Conservation (phyloP, 2,113 vertebrate species). For the Phoxinus phoxinus region DNA sequence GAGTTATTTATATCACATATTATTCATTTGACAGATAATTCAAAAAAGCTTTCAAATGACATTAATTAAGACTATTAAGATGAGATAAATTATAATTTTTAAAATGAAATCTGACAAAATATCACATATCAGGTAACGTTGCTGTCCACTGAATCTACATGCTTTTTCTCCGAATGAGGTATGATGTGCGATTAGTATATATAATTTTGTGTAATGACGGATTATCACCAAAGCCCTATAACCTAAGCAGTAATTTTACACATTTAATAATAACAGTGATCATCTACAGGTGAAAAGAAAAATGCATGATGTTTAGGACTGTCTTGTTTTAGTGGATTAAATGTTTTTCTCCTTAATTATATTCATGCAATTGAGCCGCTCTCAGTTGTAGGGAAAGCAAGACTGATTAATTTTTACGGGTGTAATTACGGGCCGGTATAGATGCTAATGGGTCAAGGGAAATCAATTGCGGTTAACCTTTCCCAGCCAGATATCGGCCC, state of each 20-base stretch:
- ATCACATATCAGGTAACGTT: background rate
- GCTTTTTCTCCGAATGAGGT: background rate
- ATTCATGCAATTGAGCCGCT: background rate
- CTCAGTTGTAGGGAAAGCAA: background rate
- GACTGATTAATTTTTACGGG: constrained; percentile 26
- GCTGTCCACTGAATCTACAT: background rate
- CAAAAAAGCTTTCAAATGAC: background rate
- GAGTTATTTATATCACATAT: background rate
- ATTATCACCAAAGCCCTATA: background rate
- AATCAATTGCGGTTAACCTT: constrained; percentile 27
- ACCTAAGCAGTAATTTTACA: background rate
- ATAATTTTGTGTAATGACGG: background rate
- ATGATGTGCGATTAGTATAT: background rate
- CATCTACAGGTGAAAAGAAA: background rate
- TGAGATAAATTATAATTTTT: background rate
- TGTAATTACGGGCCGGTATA: constrained; percentile 13
- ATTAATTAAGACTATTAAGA: constrained; percentile 8
- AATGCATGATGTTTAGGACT: background rate
- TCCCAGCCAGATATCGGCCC: background rate
- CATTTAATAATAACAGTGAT: background rate
- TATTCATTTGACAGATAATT: background rate
- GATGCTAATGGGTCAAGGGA: constrained; percentile 20
- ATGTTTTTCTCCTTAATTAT: background rate
- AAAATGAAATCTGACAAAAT: constrained; percentile 2
- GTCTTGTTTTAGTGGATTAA: background rate